phyloP scores from a whole-genome alignment of 2,797 vertebrate species.

The Propithecus deckenii region DNA sequence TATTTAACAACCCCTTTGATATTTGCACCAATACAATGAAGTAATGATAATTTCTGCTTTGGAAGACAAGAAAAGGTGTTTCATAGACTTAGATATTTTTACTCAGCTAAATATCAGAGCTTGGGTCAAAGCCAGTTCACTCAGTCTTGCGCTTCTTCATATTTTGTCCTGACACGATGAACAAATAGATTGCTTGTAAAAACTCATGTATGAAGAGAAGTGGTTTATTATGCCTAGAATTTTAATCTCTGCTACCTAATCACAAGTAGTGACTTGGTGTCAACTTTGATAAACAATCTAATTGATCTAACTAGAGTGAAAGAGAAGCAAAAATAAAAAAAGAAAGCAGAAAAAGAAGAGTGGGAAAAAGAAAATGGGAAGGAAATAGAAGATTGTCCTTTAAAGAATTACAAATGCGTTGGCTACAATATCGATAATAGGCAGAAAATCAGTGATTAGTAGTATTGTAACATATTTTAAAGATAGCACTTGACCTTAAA shows the following conservation, averaged over 20 bases:
- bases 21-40: neutral
- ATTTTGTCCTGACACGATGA: neutral
- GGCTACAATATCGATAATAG: neutral
- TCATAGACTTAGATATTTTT: neutral
- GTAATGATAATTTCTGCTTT: neutral
- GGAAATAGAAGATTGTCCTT: neutral
- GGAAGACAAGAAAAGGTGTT: neutral
- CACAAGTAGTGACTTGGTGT: neutral
- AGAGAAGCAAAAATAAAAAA: neutral
- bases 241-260: neutral
- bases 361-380: neutral
- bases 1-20: neutral
- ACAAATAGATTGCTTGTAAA: neutral
- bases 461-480: neutral
- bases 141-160: neutral
- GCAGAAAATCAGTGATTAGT: neutral
- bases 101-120: neutral
- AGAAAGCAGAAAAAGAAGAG: neutral
- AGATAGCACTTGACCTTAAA: neutral
- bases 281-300: neutral
- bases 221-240: neutral
- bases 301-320: neutral
- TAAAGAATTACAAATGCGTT: neutral
- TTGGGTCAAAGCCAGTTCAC: neutral
- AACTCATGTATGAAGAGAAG: neutral